Evolutionary conservation across 2,797 vertebrate species (phyloP).

Genomic region (Kryptopterus vitreolus): DNA sequence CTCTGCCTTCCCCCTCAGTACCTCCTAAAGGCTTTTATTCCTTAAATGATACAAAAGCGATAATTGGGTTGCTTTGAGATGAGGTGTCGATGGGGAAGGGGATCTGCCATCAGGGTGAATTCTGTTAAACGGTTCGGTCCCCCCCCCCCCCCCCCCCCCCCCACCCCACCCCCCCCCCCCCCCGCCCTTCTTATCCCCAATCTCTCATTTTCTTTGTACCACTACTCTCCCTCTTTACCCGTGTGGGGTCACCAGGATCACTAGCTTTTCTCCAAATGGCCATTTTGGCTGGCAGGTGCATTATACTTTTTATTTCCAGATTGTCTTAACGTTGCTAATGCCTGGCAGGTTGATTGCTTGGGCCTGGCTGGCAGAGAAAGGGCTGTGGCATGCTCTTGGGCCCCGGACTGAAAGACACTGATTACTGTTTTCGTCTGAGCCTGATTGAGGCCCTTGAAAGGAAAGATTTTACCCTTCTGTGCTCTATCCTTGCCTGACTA

Average conservation of each 20-base stretch:
- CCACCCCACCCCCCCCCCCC: slow-evolving; percentile 70
- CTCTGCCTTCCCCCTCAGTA: slow-evolving; percentile 45
- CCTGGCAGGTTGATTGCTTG: slow-evolving; percentile 99
- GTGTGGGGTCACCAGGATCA: slow-evolving; percentile 99
- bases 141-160: slow-evolving; percentile 66
- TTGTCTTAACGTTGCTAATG: slow-evolving; percentile 99
- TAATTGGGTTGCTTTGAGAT: slow-evolving; percentile 99
- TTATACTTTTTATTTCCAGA: slow-evolving; percentile 99
- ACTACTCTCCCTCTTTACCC: slow-evolving; percentile 67
- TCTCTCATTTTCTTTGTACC: slow-evolving; percentile 76
- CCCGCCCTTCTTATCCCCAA: slow-evolving; percentile 62
- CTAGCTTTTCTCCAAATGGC: slow-evolving; percentile 99
- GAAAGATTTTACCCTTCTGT: slow-evolving; percentile 99
- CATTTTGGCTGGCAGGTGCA: slow-evolving; percentile 99
- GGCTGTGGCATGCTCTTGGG: slow-evolving; percentile 77
- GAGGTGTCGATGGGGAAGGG: slow-evolving; percentile 95
- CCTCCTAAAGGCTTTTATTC: slow-evolving; percentile 90
- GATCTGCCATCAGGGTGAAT: slow-evolving; percentile 96
- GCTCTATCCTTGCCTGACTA: slow-evolving; percentile 82
- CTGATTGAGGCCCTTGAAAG: slow-evolving; percentile 99
- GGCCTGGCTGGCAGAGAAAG: slow-evolving; percentile 96
- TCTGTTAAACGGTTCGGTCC: slow-evolving; percentile 94
- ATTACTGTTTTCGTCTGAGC: slow-evolving; percentile 99
- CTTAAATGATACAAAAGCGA: slow-evolving; percentile 98
- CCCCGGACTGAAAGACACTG: slow-evolving; percentile 98